Evolutionary conservation across 1,140 invertebrate genomes (phyloP).

Genomic region (Caenorhabditis briggsae): DNA sequence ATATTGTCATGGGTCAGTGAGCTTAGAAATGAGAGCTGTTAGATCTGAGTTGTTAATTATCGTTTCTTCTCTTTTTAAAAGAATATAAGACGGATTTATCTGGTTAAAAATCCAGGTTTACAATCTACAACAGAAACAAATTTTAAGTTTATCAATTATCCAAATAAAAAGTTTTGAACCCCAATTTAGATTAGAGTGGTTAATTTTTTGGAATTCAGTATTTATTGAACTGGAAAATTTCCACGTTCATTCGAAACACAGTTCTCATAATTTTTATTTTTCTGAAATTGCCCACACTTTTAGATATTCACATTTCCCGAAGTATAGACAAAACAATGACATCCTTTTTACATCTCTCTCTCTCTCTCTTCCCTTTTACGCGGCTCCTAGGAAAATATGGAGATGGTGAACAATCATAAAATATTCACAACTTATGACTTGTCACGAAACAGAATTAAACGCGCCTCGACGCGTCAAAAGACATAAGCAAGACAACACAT

Average conservation of each 20-base stretch:
- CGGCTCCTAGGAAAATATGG: not conserved
- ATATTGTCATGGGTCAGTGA: conserved; percentile 14
- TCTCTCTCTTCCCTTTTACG: not conserved
- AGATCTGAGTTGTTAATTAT: not conserved
- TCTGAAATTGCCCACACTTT: too few species aligned
- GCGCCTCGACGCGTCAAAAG: conserved; percentile 34
- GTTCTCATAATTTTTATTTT: too few species aligned
- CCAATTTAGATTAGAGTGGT: too few species aligned
- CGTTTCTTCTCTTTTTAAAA: too few species aligned
- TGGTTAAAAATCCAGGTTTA: too few species aligned
- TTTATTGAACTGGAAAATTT: too few species aligned
- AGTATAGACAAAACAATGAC: not conserved
- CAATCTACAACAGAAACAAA: too few species aligned
- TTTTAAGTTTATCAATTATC: too few species aligned
- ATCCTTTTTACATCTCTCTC: not conserved
- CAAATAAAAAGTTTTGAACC: too few species aligned
- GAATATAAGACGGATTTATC: too few species aligned
- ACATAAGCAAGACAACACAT: conserved; percentile 43
- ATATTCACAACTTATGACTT: conserved; percentile 54
- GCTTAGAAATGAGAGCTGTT: not conserved
- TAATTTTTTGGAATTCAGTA: too few species aligned
- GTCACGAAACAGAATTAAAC: conserved; percentile 46
- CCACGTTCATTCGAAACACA: too few species aligned
- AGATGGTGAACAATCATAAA: conserved; percentile 44
- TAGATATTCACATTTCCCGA: not conserved